Conservation (phyloP, 2,888 invertebrate genomes). For the Amphipoea lucens region DNA sequence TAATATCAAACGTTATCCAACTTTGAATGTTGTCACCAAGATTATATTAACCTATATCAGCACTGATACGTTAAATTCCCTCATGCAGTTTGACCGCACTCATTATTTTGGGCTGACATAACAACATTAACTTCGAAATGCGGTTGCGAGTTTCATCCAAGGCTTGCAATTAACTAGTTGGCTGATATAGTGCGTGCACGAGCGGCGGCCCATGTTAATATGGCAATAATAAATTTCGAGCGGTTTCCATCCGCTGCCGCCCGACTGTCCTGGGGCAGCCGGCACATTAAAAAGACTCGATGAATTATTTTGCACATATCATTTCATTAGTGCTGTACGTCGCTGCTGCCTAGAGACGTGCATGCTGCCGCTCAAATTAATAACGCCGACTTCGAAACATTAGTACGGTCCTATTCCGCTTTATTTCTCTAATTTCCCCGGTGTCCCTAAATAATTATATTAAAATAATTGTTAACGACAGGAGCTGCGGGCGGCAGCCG, state of each 20-base stretch:
- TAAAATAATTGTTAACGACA: conserved; percentile 81
- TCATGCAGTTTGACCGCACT: conserved; percentile 75
- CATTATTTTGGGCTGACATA: conserved; percentile 84
- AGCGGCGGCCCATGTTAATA: conserved; percentile 82
- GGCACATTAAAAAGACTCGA: conserved; percentile 80
- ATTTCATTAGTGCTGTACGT: conserved; percentile 70
- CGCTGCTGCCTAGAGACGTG: conserved; percentile 62
- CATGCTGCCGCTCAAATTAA: conserved; percentile 67
- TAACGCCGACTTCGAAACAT: conserved; percentile 72
- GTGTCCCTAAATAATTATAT: conserved; percentile 81
- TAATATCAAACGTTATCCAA: conserved; percentile 24
- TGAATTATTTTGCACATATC: conserved; percentile 79
- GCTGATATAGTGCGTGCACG: conserved; percentile 84
- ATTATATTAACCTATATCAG: conserved; percentile 30
- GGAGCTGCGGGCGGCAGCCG: conserved; percentile 72
- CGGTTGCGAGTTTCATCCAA: conserved; percentile 86
- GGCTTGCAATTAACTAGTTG: conserved; percentile 87
- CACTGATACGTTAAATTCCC: conserved; percentile 63
- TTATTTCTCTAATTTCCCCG: conserved; percentile 78
- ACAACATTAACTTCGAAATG: conserved; percentile 87
- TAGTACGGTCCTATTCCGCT: conserved; percentile 59
- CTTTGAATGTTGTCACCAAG: conserved; percentile 36
- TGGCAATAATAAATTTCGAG: conserved; percentile 88
- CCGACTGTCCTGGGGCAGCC: conserved; percentile 72
- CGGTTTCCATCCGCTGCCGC: conserved; percentile 79